Evolutionary conservation across 2,113 vertebrate genomes (phyloP).

Genomic region (Tichodroma muraria): DNA sequence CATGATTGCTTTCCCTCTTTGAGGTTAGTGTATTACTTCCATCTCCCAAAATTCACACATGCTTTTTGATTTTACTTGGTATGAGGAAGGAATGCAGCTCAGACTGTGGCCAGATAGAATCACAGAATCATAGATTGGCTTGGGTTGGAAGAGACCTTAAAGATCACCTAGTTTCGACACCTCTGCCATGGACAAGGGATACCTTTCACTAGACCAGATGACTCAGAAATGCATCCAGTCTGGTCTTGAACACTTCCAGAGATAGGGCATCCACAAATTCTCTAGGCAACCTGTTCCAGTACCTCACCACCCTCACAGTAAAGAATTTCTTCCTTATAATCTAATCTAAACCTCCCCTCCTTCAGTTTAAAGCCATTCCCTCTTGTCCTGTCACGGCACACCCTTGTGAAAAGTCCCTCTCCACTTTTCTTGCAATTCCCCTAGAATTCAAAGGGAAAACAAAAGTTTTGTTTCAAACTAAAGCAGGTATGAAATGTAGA

Average conservation of each 20-base stretch:
- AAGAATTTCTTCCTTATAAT: not conserved
- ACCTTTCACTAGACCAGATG: not conserved
- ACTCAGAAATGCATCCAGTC: not conserved
- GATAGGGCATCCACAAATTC: not conserved
- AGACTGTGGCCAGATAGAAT: not conserved
- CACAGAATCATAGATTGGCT: not conserved
- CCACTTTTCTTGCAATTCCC: not conserved
- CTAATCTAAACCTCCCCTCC: not conserved
- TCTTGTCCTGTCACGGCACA: not conserved
- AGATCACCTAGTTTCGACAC: not conserved
- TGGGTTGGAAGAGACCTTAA: not conserved
- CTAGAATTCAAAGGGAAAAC: not conserved
- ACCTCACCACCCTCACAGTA: not conserved
- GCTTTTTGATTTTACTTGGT: not conserved
- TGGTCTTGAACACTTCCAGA: not conserved
- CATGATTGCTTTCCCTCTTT: not conserved
- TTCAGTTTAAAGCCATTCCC: not conserved
- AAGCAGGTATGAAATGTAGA: not conserved
- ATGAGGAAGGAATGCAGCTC: not conserved
- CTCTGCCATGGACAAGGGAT: not conserved
- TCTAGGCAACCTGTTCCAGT: not conserved
- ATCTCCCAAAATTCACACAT: not conserved
- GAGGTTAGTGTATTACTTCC: not conserved
- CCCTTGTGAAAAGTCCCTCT: not conserved
- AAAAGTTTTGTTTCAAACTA: not conserved